Evolutionary conservation across 2,797 vertebrate genomes (phyloP).

Genomic region (Echiichthys vipera): DNA sequence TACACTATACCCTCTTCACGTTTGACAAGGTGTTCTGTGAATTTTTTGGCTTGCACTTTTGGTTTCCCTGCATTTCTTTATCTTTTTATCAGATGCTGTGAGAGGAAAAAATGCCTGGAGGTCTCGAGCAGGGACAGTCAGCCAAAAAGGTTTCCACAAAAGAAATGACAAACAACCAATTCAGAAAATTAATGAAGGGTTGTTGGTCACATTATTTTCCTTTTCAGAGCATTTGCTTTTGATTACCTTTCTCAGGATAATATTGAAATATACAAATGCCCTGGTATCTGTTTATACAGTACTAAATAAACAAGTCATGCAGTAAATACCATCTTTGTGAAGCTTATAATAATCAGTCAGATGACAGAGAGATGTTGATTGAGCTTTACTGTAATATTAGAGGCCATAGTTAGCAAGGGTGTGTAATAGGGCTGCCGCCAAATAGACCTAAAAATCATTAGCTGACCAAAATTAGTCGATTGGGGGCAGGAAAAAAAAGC

Average conservation of each 20-base stretch:
- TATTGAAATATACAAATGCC: neutral
- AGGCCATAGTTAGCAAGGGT: neutral
- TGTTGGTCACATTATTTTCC: neutral
- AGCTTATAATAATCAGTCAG: neutral
- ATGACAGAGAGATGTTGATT: neutral
- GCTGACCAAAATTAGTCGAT: no score
- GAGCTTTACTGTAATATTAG: neutral
- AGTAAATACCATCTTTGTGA: neutral
- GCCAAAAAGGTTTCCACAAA: constrained; percentile 7
- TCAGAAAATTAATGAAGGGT: neutral
- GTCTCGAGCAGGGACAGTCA: neutral
- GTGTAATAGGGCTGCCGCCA: no score
- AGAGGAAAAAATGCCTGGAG: constrained; percentile 26
- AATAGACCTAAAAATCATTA: no score
- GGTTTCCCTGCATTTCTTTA: constrained; percentile 9
- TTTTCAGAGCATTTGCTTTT: neutral
- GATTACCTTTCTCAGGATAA: neutral
- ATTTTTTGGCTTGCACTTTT: constrained; percentile 9
- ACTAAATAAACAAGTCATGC: neutral
- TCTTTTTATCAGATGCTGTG: constrained; percentile 13
- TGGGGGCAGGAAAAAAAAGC: neutral
- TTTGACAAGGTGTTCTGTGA: constrained; percentile 23
- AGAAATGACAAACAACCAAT: neutral
- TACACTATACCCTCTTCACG: constrained; percentile 4
- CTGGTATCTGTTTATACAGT: neutral